Base-by-base conservation (phyloP, 1,140 invertebrate species). In the Drosophila kohkoa region DNA sequence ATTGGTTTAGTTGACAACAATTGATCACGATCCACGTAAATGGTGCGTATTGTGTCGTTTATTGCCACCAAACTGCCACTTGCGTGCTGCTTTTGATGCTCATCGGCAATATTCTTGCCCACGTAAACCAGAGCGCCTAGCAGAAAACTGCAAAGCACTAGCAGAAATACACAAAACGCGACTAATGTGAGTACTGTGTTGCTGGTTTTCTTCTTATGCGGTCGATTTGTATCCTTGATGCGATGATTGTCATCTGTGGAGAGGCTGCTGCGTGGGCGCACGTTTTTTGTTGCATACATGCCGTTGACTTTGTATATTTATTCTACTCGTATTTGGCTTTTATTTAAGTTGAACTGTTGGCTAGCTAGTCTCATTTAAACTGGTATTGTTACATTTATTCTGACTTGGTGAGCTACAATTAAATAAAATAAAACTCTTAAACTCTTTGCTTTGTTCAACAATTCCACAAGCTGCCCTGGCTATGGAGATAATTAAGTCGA, bases 81-180 rank as follows among this genome's bases (percentile, higher is more conserved):
- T 48, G 71, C 48, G 52, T 81, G 79, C 49, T 86, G 81, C 11
- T 67, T 70, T 54, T 71, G 82, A 60, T 91, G 83, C 51, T 90
- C 87, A 3, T 90, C 88, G 38, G 87, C 88, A 51, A 91, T 91
- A 71, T 93, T 93, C 77, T 92, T 92, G 16, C 93, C 93, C 41
- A 94, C 92, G 69, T 94, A 92, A 13, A 94, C 92, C 11, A 94
- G 75, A 10, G 93, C 93, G 1, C 93, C 91, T 49, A 94, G 70
- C 32, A 94, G 81, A 77, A 93, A 93, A 52, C 77, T 88, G 73
- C 93, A 93, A 1, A 94, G 69, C 25, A 94, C 91, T 13, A 93
- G 73, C 28, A 93, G 81, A 64, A 94, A 93, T 28, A 93, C 73
- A 77, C 93, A 93, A 68, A 93, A 93, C 41, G 93, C 93, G n/a